Base-by-base conservation (phyloP, 1,140 invertebrate species). In the Aricia agestis region DNA sequence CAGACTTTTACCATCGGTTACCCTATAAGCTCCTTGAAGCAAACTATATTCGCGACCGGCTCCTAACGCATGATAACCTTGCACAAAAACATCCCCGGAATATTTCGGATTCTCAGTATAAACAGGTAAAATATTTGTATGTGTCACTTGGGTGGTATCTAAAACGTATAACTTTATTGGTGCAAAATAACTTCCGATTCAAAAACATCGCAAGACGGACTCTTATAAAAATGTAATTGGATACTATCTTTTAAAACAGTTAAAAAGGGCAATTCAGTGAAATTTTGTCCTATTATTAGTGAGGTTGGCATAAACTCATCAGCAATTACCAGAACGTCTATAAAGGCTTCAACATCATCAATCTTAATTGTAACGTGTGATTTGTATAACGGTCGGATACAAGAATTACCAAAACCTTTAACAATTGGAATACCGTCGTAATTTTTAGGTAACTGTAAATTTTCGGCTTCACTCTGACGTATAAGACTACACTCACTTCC, bases 371-470 rank as follows among this genome's bases (percentile, higher is more conserved):
- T 42, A 13, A 76, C 31, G 66, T 68, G 18, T 45, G 74, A 71
- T 65, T 71, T 75, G 66, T 74, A 76, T 19, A 68, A 65, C 36
- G 73, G 73, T 17, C 18, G 18, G 31, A 74, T 68, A 25, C 67
- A 57, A 6, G 76, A 77, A 42, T 75, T 71, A 15, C 73, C 76
- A 72, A 78, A 78, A 31, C 76, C 76, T 63, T 66, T 78, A 13
- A 75, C 67, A 58, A 73, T 36, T 32, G 69, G 71, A 13, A 73
- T 13, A 59, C 52, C 45, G 58, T 73, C 72, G 41, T 63, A 76
- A 10, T 7, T 65, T 19, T 72, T 71, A 63, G 41, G n/a, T 19
- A 75, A 70, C 65, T 68, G 42, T 61, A 75, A 70, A 7, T 18
- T 32, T 10, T 63, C 69, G 3, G 74, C 74, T 31, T 66, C 69